phyloP scores from a whole-genome alignment of 2,797 vertebrate species.

The Orestias chungarensis region DNA sequence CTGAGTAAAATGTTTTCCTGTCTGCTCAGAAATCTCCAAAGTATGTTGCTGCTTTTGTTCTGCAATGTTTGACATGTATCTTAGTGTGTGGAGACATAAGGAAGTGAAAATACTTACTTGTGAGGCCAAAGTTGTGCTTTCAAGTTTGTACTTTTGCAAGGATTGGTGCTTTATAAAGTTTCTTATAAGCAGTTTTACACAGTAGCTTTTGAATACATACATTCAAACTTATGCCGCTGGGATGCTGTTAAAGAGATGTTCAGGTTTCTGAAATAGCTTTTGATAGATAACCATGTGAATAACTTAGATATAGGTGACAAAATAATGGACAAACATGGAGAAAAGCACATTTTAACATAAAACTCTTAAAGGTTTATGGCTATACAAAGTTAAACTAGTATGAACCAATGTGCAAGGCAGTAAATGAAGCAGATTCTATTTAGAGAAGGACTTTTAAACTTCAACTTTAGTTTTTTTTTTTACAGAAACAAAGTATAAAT shows the following conservation, averaged over 20 bases:
- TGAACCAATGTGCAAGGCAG: neutral
- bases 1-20: neutral
- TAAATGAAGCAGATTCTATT: neutral
- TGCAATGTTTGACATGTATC: neutral
- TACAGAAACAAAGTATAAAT: neutral
- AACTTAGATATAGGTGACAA: neutral
- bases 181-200: neutral
- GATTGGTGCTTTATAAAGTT: neutral
- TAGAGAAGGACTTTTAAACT: neutral
- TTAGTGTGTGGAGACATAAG: neutral
- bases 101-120: neutral
- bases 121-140: neutral
- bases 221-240: neutral
- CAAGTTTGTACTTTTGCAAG: neutral
- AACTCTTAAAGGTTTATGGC: no score
- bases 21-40: neutral
- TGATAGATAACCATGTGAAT: neutral
- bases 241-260: neutral
- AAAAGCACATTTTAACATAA: no score
- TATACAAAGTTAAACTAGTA: neutral
- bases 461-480: no score
- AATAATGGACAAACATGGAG: neutral
- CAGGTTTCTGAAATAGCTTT: neutral
- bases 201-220: neutral
- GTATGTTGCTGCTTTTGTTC: neutral